Percentiles rank a stretch among this genome's conserved stretches.
Evolutionary conservation across 1,140 invertebrate species (phyloP).

Genomic region (Nasonia giraulti): DNA sequence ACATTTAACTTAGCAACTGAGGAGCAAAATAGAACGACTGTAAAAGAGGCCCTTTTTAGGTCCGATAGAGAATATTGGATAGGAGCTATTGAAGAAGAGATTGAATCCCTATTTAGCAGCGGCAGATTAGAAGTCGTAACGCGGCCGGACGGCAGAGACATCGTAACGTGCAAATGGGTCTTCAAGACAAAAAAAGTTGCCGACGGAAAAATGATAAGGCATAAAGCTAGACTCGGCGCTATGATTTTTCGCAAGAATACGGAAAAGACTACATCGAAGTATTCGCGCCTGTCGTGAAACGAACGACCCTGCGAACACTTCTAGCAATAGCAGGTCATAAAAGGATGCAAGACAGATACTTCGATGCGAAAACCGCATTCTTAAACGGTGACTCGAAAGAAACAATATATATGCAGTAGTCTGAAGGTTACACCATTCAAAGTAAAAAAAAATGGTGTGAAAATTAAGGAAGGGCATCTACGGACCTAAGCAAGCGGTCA

Average conservation of each 20-base stretch:
- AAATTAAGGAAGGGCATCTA: conserved; percentile 8
- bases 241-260: conserved; percentile 63
- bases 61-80: conserved; percentile 56
- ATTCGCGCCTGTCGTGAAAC: conserved; percentile 21
- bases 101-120: conserved; percentile 59
- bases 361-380: conserved; percentile 43
- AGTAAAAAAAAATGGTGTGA: background rate
- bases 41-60: conserved; percentile 23
- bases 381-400: conserved; percentile 49
- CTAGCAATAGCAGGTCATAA: conserved; percentile 67
- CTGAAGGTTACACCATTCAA: conserved; percentile 31
- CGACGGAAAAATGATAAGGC: background rate
- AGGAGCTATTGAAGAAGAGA: conserved; percentile 61
- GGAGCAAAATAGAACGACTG: conserved; percentile 49
- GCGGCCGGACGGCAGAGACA: conserved; percentile 46
- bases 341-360: conserved; percentile 66
- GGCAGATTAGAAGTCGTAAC: conserved; percentile 58
- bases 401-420: conserved; percentile 65
- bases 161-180: conserved; percentile 47
- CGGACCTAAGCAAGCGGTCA: background rate
- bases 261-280: no score
- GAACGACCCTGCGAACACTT: conserved; percentile 55
- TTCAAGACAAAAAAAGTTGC: conserved; percentile 40
- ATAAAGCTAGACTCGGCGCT: conserved; percentile 66
- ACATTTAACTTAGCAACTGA: conserved; percentile 22